Evolutionary conservation across 2,888 invertebrate genomes (phyloP), one percentile per base, ranked within the genome.

Genomic region (Conistra vaccinii): DNA sequence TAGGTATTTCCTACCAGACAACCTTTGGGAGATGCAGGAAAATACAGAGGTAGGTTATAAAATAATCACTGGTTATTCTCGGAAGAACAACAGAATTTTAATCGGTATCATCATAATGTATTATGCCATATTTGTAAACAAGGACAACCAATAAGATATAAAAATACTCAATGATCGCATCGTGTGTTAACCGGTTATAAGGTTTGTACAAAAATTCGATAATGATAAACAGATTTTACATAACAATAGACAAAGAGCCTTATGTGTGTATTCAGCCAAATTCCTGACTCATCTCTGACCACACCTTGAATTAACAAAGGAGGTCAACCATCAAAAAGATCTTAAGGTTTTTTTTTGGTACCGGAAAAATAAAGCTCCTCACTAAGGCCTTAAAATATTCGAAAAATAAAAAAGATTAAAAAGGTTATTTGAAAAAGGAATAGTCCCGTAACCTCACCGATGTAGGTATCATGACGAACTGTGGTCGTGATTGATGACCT

Each of bases 401-500:
- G 0, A 17, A 23, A 58, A 14, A 55, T 48, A 48, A 10, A 42
- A 39, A 42, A 57, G 7, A 23, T 62, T 26, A n/a, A 77, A 76
- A 70, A 57, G 29, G 10, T 55, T 45, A 60, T 26, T 72, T 29
- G 20, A 42, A 55, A 76, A 76, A 61, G 17, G 14, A 55, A 68
- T 48, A 58, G 39, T 42, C 53, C 67, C 58, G 63, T 60, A 20
- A 69, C 69, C 53, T 23, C 29, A 66, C 35, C 69, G 57, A 75
- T 74, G 69, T 76, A 80, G 83, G 69, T 70, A 67, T 81, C 71
- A 75, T 68, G 78, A 70, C 66, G 70, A 86, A 78, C 73, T 67
- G 67, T 68, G 73, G 67, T 69, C 69, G 71, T 80, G 87, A 86
- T 86, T 86, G 80, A 86, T 87, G 80, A 68, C 67, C 55, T n/a